Evolutionary conservation across 2,888 invertebrate species (phyloP).

Genomic region (Trichogramma evanescens): DNA sequence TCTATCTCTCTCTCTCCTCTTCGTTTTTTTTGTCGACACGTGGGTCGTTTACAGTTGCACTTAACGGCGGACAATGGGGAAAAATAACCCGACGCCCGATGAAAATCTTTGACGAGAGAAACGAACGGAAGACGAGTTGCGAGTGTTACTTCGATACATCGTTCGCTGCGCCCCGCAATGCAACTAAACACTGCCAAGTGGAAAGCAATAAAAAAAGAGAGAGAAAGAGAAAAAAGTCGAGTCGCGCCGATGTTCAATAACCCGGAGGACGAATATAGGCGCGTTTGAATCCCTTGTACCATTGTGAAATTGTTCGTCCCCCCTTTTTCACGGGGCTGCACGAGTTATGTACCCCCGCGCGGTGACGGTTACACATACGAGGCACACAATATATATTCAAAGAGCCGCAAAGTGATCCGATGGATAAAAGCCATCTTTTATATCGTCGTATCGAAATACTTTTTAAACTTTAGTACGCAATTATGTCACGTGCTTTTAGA

Average conservation of each 20-base stretch:
- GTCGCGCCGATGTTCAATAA: slow-evolving; percentile 33
- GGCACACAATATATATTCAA: no score
- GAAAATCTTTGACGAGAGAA: slow-evolving; percentile 23
- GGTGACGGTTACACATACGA: no score
- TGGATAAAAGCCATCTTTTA: no score
- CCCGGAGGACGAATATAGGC: slow-evolving; percentile 23
- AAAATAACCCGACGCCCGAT: slow-evolving; percentile 15
- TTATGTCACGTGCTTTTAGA: no score
- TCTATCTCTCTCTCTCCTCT: neutral
- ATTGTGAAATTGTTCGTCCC: neutral
- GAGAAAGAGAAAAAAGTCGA: neutral
- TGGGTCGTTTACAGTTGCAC: no score
- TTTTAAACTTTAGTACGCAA: no score
- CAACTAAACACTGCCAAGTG: slow-evolving; percentile 25
- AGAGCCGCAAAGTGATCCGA: no score
- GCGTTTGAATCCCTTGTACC: slow-evolving; percentile 1
- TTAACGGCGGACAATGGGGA: neutral
- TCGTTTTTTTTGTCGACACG: neutral
- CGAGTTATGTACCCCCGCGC: no score
- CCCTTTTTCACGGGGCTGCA: neutral
- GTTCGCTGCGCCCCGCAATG: no score
- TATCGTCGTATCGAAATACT: no score
- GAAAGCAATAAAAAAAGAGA: slow-evolving; percentile 35
- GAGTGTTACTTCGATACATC: no score
- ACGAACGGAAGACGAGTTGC: slow-evolving; percentile 21